Evolutionary conservation across 2,113 vertebrate genomes (phyloP), one percentile per base, ranked within the genome.

Genomic region (Callipepla californica): DNA sequence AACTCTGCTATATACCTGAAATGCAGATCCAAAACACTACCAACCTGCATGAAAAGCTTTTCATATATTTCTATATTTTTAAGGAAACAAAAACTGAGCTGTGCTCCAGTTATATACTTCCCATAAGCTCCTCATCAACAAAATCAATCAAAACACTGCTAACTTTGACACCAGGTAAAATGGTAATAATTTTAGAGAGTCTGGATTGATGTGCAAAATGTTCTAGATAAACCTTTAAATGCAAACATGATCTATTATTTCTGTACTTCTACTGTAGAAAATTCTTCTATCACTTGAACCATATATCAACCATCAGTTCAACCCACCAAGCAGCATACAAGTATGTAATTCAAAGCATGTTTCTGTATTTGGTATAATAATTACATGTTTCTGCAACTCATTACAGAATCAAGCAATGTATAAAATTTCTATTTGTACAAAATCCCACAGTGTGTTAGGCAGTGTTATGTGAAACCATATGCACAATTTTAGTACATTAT

Each of bases 251-350:
- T 58, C 77, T 85, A 36, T 59, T 82, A 90, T 22, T 68, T 17
- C 81, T 50, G 74, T 84, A 75, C 28, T 73, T 48, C 73, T 81
- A 63, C 32, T 84, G 87, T 42, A 79, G 30, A 83, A 87, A 93
- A 89, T 26, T n/a, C 80, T 48, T 76, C 16, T 75, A 34, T 17
- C 58, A 36, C 9, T 82, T 84, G 62, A 66, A 80, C 8, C n/a
- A 70, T 48, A 38, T 19, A 22, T 84, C 57, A 57, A n/a, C 30
- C 30, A 57, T 57, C 30, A n/a, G 7, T 57, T 78, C 80, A 77
- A 23, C 32, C 19, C 18, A 69, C 11, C 80, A 48, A n/a, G 30
- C 38, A 73, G 44, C 2, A 10, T 48, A 69, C 51, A 66, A 57
- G 62, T 69, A 7, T 13, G 16, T 21, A 80, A 83, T 51, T 90